A percentile compares a stretch with the other conserved stretches of the same genome.
phyloP scores from a whole-genome alignment of 2,113 vertebrate species.

The Oncorhynchus mykiss region DNA sequence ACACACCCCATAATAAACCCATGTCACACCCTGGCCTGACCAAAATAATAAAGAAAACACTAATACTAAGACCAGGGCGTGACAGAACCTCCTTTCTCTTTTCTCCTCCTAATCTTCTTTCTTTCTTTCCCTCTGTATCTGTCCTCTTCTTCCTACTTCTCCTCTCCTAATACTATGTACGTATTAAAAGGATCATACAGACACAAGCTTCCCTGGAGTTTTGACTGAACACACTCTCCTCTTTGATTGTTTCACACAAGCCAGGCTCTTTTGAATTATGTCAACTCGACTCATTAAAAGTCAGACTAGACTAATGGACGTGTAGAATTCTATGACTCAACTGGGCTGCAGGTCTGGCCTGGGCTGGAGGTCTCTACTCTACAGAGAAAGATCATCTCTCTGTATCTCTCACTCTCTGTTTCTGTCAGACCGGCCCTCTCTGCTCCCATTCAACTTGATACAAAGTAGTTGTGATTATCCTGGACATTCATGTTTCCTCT shows the following conservation, averaged over 20 bases:
- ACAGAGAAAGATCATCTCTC: neutral
- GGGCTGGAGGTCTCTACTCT: slow-evolving; percentile 1
- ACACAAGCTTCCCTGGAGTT: neutral
- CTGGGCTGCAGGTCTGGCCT: neutral
- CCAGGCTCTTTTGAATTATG: neutral
- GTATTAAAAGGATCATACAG: neutral
- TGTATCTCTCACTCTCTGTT: neutral
- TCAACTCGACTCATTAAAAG: slow-evolving; percentile 18
- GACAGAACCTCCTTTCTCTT: neutral
- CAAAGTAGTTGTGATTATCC: neutral
- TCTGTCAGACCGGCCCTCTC: neutral
- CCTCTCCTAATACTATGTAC: neutral
- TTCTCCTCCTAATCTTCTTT: neutral
- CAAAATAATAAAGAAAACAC: too few species aligned
- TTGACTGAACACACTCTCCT: neutral
- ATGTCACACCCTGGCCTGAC: too few species aligned
- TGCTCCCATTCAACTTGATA: slow-evolving; percentile 2
- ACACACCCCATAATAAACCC: too few species aligned
- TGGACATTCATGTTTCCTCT: neutral
- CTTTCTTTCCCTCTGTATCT: neutral
- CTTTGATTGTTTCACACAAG: slow-evolving; percentile 23
- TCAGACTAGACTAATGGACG: neutral
- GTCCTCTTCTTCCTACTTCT: neutral
- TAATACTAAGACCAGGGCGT: too few species aligned
- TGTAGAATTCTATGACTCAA: neutral